These are phyloP conservation scores for Drosophila orena DNA, from an alignment of 1,140 invertebrate genomes.

Conservation along the genomic window DNA sequence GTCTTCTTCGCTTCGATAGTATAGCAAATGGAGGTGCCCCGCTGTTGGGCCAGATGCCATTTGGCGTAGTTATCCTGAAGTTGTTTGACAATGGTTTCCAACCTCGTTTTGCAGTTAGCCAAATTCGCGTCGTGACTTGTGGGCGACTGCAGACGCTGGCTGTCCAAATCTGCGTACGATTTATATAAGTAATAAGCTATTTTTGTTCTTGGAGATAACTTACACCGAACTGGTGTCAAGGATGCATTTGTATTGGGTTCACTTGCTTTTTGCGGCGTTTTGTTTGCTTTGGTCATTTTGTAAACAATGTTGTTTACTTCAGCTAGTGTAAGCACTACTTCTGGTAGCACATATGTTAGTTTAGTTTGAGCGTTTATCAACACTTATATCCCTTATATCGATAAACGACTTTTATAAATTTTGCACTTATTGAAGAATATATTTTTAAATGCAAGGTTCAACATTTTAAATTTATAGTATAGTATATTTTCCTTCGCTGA, in stretches of 20 bases:
- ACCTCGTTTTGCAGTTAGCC: slow-evolving; percentile 50
- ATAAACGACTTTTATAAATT: neutral
- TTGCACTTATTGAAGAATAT: neutral
- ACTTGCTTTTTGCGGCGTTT: slow-evolving; percentile 30
- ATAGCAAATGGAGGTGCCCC: slow-evolving; percentile 66
- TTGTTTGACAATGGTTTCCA: slow-evolving; percentile 50
- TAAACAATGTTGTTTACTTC: slow-evolving; percentile 27
- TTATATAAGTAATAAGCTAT: too few relatives aligned
- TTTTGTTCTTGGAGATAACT: slow-evolving; percentile 12
- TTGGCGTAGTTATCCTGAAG: slow-evolving; percentile 68
- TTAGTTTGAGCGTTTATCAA: neutral
- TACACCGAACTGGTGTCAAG: slow-evolving; percentile 77
- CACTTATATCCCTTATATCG: neutral
- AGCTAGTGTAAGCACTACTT: neutral
- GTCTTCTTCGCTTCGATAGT: slow-evolving; percentile 73
- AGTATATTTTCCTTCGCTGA: neutral
- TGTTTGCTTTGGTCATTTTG: slow-evolving; percentile 46
- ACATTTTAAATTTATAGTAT: too few relatives aligned
- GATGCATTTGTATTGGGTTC: slow-evolving; percentile 29
- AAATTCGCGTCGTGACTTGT: slow-evolving; percentile 42
- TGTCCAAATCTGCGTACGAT: slow-evolving; percentile 46
- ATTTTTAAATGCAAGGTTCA: neutral
- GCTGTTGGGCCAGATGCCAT: slow-evolving; percentile 75
- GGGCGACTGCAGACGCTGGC: slow-evolving; percentile 31
- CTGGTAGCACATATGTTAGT: neutral